Evolutionary conservation across 1,140 invertebrate species (phyloP), one percentile per base, ranked within the genome.

Genomic region (Bemisia tabaci): DNA sequence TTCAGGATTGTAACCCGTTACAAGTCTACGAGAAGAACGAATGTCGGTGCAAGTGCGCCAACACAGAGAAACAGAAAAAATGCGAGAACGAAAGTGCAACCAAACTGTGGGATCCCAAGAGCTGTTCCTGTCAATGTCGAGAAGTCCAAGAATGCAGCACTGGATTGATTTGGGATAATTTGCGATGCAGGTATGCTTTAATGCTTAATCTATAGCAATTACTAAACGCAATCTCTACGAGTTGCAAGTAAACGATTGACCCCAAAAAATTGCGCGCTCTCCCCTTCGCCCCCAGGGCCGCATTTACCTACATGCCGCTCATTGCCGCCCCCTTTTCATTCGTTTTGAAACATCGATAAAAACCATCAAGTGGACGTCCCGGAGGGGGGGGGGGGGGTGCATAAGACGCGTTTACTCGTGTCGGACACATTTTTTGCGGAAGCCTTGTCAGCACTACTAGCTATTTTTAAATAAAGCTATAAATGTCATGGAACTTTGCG

Each of bases 41-140:
- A 69, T 88, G 86, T 69, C 75, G 74, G 26, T 87, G 86, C 72
- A 69, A 71, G 25, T 87, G 86, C 70, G 78, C 71, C 2, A 87
- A 87, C 70, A 71, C 72, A 2, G 84, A 86, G 66, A 84, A 85
- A 25, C 73, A 79, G 62, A 71, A 77, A 12, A 85, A 84, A 67
- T 88, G 86, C 71, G 69, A 71, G 33, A 71, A 73, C 22, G 76
- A 78, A 1, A 75, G 76, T 67, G 68, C 69, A 2, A 78, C 72
- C n/a, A 85, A 85, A 72, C 72, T 82, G 17, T 88, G 85, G 86
- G 80, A 87, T 70, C 75, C 80, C 9, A 73, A 79, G 22, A 74
- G 72, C 0, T 88, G 86, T 71, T 70, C 71, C 22, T 88, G 86
- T 67, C 74, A 76, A 63, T 87, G 86, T 69, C 75, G 81, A 48